Percentiles rank a stretch among this genome's conserved stretches.
These are phyloP conservation scores for Eulithis testata DNA, from an alignment of 2,888 invertebrate genomes.

Conservation along the genomic window DNA sequence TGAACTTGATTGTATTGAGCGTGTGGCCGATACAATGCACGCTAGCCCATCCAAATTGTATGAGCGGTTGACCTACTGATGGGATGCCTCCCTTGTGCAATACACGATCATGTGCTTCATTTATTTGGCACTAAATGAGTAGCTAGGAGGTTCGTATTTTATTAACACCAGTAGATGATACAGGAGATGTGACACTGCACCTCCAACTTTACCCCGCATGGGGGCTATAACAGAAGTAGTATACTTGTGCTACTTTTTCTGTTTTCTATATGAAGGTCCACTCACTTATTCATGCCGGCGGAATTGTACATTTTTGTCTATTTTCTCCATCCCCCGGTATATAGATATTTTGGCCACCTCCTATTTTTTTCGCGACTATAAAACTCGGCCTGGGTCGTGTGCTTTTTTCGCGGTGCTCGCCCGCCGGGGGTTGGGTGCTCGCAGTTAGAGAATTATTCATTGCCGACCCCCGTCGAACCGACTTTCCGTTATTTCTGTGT, in stretches of 20 bases:
- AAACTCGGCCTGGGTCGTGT: conserved; percentile 79
- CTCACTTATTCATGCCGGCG: conserved; percentile 83
- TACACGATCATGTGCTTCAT: too few species aligned
- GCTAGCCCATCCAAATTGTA: too few species aligned
- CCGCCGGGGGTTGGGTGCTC: conserved; percentile 73
- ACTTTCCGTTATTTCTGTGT: conserved; percentile 83
- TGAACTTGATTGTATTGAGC: too few species aligned
- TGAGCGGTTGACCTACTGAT: too few species aligned
- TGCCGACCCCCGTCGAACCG: conserved; percentile 82
- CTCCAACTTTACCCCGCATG: conserved; percentile 41
- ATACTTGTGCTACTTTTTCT: conserved; percentile 49
- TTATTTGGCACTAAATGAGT: too few species aligned
- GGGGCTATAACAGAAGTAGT: conserved; percentile 35
- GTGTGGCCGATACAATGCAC: too few species aligned
- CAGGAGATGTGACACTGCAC: too few species aligned
- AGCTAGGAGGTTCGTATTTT: too few species aligned
- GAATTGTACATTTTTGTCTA: conserved; percentile 79
- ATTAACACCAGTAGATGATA: too few species aligned
- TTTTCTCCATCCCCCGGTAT: conserved; percentile 73
- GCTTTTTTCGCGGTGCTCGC: conserved; percentile 79
- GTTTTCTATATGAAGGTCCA: conserved; percentile 79
- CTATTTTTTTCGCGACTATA: conserved; percentile 82
- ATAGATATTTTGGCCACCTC: conserved; percentile 82
- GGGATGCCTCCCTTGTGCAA: too few species aligned
- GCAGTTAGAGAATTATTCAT: conserved; percentile 84